These are phyloP conservation scores for Acanthurus tractus DNA, from an alignment of 2,797 vertebrate genomes.

Conservation along the genomic window DNA sequence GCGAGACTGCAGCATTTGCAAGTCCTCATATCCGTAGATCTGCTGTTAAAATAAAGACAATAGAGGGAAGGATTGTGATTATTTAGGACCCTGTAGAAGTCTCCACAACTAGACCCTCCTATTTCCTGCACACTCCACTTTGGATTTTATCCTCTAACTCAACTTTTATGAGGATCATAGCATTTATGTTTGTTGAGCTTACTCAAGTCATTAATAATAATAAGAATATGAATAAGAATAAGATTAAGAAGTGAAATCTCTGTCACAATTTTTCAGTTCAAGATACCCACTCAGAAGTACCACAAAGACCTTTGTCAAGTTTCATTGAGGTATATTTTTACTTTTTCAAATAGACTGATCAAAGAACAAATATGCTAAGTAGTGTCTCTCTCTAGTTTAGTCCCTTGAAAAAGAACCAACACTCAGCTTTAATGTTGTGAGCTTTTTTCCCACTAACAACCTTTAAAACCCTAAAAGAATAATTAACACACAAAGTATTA, in stretches of 20 bases:
- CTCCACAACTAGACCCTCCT: not conserved
- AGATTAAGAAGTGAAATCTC: not conserved
- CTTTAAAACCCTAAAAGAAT: not conserved
- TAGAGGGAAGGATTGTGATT: not conserved
- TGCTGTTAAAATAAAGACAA: slow-evolving; percentile 82
- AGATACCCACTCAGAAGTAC: not conserved
- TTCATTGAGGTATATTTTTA: too few relatives aligned
- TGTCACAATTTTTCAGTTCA: not conserved
- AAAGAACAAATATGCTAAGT: not conserved
- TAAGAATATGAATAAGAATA: not conserved
- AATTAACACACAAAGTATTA: not conserved
- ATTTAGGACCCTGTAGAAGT: not conserved
- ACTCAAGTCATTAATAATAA: slow-evolving; percentile 23
- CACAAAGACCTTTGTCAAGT: too few relatives aligned
- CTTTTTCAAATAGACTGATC: not conserved
- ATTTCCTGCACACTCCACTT: not conserved
- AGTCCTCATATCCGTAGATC: slow-evolving; percentile 97
- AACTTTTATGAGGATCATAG: too few relatives aligned
- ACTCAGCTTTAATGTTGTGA: not conserved
- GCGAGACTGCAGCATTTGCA: slow-evolving; percentile 97
- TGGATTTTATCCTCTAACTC: not conserved
- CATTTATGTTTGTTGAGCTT: slow-evolving; percentile 1
- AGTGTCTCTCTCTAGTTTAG: not conserved
- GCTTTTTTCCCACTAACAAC: not conserved
- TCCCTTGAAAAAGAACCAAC: not conserved